Base-by-base conservation (phyloP, 2,113 vertebrate species). In the Ceyx cyanopectus region DNA sequence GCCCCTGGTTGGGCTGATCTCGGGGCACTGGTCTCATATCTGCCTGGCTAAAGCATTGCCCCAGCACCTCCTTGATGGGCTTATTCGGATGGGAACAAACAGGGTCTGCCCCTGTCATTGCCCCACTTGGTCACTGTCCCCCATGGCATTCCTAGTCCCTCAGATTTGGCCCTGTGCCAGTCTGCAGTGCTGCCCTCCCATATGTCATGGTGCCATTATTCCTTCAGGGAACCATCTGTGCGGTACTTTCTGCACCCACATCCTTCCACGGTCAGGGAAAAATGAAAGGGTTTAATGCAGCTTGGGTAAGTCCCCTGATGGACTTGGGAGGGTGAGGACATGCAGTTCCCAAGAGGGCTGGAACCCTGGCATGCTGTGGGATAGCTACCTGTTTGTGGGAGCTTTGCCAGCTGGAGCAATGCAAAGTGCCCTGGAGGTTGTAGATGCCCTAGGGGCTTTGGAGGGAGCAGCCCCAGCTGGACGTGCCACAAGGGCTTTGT, bases 151-250 rank as follows among this genome's bases (percentile, higher is more conserved):
- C 45, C n/a, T 9, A 1, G 5, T 74, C 30, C 27, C 34, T 61
- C 0, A 0, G 9, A 6, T 50, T 30, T 75, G 60, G 50, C 54
- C 18, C 53, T 0, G 0, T 81, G 66, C 46, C 0, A 0, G 60
- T 41, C 56, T 41, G 58, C 0, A 0, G 54, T 37, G 50, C 30
- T 68, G 62, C 73, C 50, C 73, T 68, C n/a, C 72, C 0, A 0
- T 19, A 3, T 51, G 70, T 73, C 73, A 12, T 9, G 0, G 58
- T 43, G 81, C 57, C 57, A 29, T 50, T 0, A 0, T 7, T 77
- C 43, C 72, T 73, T 45, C 1, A 0, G 29, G 82, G 76, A 34
- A 18, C 83, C 1, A 2, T 68, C 61, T 87, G 65, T 70, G 81
- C 54, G 32, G 23, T 60, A 32, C 40, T 63, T 81, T 72, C 66